Evolutionary conservation across 2,797 vertebrate genomes (phyloP).

Genomic region (Microctenopoma stevenorrisi): DNA sequence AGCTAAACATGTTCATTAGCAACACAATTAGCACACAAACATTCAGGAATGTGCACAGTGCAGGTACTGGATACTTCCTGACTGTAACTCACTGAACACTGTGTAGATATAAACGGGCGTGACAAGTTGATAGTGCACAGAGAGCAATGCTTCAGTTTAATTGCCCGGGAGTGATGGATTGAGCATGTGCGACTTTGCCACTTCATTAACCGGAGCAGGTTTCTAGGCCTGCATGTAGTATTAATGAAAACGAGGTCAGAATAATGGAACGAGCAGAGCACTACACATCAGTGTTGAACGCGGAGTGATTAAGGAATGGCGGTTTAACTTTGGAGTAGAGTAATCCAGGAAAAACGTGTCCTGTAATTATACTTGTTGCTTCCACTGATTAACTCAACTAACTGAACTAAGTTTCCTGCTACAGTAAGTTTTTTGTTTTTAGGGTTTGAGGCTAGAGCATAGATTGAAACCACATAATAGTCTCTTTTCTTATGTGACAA

Average conservation of each 20-base stretch:
- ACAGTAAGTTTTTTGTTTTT: not conserved
- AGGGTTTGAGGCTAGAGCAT: not conserved
- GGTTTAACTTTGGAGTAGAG: slow-evolving; percentile 10
- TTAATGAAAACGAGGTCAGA: slow-evolving; percentile 26
- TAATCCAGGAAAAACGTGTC: not conserved
- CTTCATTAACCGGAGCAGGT: slow-evolving; percentile 39
- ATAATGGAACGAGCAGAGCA: not conserved
- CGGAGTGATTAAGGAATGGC: slow-evolving; percentile 3
- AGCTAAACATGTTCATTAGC: not conserved
- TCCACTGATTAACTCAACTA: not conserved
- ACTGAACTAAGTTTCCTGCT: too few species aligned
- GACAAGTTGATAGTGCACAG: slow-evolving; percentile 28
- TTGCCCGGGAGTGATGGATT: slow-evolving; percentile 42
- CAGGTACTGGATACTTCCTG: slow-evolving; percentile 10
- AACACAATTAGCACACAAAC: not conserved
- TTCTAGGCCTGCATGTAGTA: slow-evolving; percentile 5
- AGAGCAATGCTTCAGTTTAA: slow-evolving; percentile 57
- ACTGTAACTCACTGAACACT: slow-evolving; percentile 11
- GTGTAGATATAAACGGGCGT: slow-evolving; percentile 22
- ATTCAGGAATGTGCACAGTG: not conserved
- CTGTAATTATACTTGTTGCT: not conserved
- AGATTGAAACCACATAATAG: not conserved
- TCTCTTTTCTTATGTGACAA: not conserved
- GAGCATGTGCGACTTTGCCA: slow-evolving; percentile 15
- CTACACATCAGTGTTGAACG: not conserved